Percentiles rank a stretch among this genome's conserved stretches.
These are phyloP conservation scores for Blastobasis adustella DNA, from an alignment of 2,888 invertebrate species.

Conservation along the genomic window DNA sequence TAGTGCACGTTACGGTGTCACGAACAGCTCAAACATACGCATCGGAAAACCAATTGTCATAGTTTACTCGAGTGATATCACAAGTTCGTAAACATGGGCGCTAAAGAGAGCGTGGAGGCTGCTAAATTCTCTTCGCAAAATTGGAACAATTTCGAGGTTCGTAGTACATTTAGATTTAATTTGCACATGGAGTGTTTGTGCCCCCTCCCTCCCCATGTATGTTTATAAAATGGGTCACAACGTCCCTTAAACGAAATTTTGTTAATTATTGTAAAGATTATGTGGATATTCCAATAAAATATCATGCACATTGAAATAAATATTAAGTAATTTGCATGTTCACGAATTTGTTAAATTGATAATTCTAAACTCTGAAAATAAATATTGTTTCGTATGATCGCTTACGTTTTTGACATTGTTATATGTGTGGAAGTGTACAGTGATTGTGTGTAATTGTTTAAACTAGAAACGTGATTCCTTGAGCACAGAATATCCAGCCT, in stretches of 20 bases:
- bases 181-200: constrained; percentile 73
- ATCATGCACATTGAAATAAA: constrained; percentile 51
- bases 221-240: constrained; percentile 46
- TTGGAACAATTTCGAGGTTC: constrained; percentile 88
- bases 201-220: constrained; percentile 62
- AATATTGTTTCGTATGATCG: constrained; percentile 6
- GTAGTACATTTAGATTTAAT: constrained; percentile 68
- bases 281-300: constrained; percentile 35
- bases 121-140: constrained; percentile 87
- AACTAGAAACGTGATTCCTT: neutral
- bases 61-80: constrained; percentile 67
- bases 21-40: constrained; percentile 61
- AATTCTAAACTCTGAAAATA: no score
- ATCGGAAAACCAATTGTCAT: constrained; percentile 62
- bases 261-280: constrained; percentile 29
- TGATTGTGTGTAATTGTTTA: constrained; percentile 4
- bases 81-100: constrained; percentile 80
- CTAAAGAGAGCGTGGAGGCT: constrained; percentile 88
- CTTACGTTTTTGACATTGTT: neutral
- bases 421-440: constrained; percentile 9
- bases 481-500: neutral
- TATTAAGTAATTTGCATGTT: constrained; percentile 53
- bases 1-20: constrained; percentile 64
- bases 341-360: constrained; percentile 35
- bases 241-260: constrained; percentile 23